Percentiles rank a stretch among this genome's conserved stretches.
Evolutionary conservation across 35 echinoderm and acorn worm genomes (phyloP).

Genomic region (Hemicentrotus pulcherrimus): DNA sequence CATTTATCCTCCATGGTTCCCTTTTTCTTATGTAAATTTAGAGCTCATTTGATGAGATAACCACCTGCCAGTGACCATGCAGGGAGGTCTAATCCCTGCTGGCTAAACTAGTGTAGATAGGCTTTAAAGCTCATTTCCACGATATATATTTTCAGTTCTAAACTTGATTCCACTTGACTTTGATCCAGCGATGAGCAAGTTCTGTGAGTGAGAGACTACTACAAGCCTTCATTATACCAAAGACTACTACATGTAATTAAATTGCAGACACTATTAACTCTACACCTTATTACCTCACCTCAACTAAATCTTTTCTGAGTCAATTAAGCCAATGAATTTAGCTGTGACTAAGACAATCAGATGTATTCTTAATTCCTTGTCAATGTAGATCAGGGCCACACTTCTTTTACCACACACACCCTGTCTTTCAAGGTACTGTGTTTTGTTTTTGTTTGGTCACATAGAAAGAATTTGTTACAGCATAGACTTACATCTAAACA

Average conservation of each 20-base stretch:
- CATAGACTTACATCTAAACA: not conserved
- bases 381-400: not conserved
- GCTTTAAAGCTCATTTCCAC: too few species aligned
- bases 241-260: not conserved
- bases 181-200: not conserved
- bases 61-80: too few species aligned
- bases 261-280: conserved; percentile 20
- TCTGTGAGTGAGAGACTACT: not conserved
- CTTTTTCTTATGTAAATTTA: too few species aligned
- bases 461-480: not conserved
- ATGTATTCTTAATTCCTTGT: not conserved
- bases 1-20: too few species aligned
- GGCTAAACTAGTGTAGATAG: too few species aligned
- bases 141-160: too few species aligned
- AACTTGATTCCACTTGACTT: too few species aligned
- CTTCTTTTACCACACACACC: not conserved
- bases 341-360: not conserved
- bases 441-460: not conserved
- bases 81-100: too few species aligned
- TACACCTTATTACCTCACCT: not conserved
- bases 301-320: not conserved
- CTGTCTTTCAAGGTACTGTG: not conserved
- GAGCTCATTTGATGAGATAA: too few species aligned
- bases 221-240: not conserved
- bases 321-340: not conserved